phyloP scores from a whole-genome alignment of 2,113 vertebrate genomes.

The Neodon shergylaensis region DNA sequence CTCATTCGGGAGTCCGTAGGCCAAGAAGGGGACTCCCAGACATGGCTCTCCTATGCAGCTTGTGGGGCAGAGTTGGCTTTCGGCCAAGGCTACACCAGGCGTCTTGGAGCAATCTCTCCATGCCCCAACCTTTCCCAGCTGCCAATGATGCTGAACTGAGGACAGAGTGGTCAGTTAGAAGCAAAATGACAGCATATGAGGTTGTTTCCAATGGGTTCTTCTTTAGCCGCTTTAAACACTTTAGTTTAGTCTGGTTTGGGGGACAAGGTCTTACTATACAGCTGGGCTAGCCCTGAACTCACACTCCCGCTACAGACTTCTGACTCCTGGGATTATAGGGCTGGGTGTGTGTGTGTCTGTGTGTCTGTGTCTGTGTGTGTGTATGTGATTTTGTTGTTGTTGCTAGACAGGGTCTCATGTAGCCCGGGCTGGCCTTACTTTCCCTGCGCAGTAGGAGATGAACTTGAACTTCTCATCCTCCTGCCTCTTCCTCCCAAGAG shows the following conservation, averaged over 20 bases:
- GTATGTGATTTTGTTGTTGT: not conserved
- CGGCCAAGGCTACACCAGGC: not conserved
- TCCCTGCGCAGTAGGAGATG: not conserved
- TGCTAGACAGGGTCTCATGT: not conserved
- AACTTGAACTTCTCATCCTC: not conserved
- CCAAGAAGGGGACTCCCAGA: not conserved
- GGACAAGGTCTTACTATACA: not conserved
- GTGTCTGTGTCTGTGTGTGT: not conserved
- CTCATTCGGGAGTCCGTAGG: not conserved
- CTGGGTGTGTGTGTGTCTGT: no score
- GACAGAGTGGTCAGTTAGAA: not conserved
- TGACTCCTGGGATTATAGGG: not conserved
- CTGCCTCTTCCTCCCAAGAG: not conserved
- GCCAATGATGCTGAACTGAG: not conserved
- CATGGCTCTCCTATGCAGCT: not conserved
- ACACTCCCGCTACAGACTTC: no score
- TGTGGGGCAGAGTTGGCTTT: not conserved
- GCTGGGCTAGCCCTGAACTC: not conserved
- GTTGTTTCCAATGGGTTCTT: slow-evolving; percentile 3
- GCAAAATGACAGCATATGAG: not conserved
- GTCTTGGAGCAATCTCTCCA: fast-evolving
- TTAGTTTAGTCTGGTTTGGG: not conserved
- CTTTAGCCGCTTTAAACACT: not conserved
- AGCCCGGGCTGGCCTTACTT: not conserved
- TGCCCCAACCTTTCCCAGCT: not conserved